A percentile compares a stretch with the other conserved stretches of the same genome.
phyloP scores from a whole-genome alignment of 1,140 invertebrate genomes.

The Dufourea novaeangliae region DNA sequence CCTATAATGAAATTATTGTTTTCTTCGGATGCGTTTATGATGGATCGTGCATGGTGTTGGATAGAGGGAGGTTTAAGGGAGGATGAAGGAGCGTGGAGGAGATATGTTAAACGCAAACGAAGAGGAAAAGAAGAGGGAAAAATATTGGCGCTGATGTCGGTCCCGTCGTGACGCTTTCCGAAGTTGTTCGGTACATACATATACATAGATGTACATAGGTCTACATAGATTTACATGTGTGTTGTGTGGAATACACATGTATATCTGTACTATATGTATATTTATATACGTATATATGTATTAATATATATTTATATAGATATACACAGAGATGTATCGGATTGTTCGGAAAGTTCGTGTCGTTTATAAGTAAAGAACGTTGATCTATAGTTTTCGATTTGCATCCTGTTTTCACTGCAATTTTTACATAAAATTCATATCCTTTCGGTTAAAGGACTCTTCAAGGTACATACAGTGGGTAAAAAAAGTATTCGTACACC shows the following conservation, averaged over 20 bases:
- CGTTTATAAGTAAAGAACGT: no score
- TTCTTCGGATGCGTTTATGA: background rate
- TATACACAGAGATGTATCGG: conserved; percentile 27
- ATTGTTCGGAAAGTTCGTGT: no score
- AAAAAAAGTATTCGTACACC: no score
- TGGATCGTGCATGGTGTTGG: background rate
- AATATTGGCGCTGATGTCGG: conserved; percentile 19
- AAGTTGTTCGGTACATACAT: conserved; percentile 35
- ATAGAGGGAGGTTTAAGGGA: no score
- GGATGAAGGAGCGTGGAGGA: background rate
- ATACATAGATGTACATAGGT: background rate
- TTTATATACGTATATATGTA: conserved; percentile 21
- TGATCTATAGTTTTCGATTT: no score
- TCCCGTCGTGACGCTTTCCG: conserved; percentile 46
- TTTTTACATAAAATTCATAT: no score
- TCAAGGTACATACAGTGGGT: no score
- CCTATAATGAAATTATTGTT: background rate
- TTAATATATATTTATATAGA: conserved; percentile 12
- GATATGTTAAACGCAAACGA: background rate
- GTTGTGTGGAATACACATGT: conserved; percentile 7
- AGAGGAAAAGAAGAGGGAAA: background rate
- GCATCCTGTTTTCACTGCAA: no score
- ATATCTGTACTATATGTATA: background rate
- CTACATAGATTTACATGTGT: background rate
- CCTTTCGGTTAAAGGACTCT: no score